These are phyloP conservation scores for Sandelia bainsii DNA, from an alignment of 2,797 vertebrate genomes.

Conservation along the genomic window DNA sequence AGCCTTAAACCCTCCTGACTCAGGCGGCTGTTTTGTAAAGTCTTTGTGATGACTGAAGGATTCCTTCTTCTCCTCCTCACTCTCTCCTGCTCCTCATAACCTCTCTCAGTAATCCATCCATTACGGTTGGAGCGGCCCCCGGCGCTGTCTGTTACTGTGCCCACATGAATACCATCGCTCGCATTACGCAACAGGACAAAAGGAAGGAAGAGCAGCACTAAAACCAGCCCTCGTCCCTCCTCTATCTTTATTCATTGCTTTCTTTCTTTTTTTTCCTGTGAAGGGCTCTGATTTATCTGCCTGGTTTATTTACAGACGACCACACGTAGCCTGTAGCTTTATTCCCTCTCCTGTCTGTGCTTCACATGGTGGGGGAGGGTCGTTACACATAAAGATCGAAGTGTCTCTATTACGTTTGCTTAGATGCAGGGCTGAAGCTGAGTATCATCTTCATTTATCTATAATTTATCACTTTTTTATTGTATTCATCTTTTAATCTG, in stretches of 20 bases:
- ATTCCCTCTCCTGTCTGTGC: constrained; percentile 1
- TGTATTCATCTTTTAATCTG: too few species aligned
- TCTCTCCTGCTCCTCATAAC: constrained; percentile 14
- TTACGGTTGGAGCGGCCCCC: constrained; percentile 39
- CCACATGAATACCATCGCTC: constrained; percentile 36
- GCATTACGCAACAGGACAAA: constrained; percentile 49
- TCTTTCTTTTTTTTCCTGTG: constrained; percentile 7
- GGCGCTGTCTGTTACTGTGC: constrained; percentile 21
- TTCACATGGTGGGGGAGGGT: constrained; percentile 2
- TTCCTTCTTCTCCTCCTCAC: not conserved
- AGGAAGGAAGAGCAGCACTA: constrained; percentile 28
- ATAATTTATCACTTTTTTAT: too few species aligned
- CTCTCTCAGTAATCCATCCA: constrained; percentile 35
- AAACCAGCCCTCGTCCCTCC: not conserved
- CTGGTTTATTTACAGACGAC: not conserved
- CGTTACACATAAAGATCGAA: not conserved
- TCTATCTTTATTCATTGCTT: not conserved
- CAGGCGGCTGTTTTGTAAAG: not conserved
- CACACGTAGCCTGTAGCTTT: constrained; percentile 27
- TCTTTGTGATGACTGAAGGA: not conserved
- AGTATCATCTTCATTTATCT: not conserved
- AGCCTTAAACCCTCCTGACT: constrained; percentile 1
- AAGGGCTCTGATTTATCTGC: constrained; percentile 10
- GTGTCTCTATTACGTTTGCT: not conserved
- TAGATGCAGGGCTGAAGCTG: not conserved